Percentiles rank a stretch among this genome's conserved stretches.
Conservation (phyloP, 2,797 vertebrate species). For the Phataginus tricuspis region DNA sequence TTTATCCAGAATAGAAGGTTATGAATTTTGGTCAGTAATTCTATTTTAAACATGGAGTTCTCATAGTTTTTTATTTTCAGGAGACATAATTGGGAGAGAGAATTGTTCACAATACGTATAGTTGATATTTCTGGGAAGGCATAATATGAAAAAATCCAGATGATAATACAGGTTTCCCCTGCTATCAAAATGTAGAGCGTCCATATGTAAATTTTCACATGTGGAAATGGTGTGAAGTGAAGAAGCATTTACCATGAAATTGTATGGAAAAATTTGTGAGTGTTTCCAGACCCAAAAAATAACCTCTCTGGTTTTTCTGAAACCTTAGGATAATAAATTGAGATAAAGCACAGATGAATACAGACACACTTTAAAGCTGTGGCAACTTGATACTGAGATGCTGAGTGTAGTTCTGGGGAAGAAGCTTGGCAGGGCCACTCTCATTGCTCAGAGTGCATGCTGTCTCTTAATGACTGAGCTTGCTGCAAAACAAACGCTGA, state of each 20-base stretch:
- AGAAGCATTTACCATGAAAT: neutral
- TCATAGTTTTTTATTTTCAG: constrained; percentile 32
- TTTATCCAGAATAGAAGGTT: constrained; percentile 50
- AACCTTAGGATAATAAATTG: neutral
- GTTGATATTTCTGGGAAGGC: neutral
- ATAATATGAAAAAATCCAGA: constrained; percentile 19
- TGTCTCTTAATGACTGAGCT: neutral
- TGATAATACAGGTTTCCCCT: neutral
- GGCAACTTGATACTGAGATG: neutral
- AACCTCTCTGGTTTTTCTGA: neutral
- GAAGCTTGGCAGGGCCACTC: neutral
- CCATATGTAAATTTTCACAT: neutral
- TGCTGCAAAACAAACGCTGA: neutral
- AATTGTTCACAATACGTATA: neutral
- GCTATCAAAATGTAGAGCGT: neutral
- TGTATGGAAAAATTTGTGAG: neutral
- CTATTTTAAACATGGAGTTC: constrained; percentile 43
- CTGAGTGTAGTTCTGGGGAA: neutral
- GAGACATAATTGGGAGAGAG: neutral
- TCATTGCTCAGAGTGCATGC: neutral
- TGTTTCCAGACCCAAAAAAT: neutral
- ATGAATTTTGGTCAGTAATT: neutral
- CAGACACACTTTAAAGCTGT: neutral
- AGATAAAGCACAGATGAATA: neutral
- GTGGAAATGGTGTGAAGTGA: neutral